Evolutionary conservation across 1,140 invertebrate species (phyloP).

Genomic region (Glossosoma conforme): DNA sequence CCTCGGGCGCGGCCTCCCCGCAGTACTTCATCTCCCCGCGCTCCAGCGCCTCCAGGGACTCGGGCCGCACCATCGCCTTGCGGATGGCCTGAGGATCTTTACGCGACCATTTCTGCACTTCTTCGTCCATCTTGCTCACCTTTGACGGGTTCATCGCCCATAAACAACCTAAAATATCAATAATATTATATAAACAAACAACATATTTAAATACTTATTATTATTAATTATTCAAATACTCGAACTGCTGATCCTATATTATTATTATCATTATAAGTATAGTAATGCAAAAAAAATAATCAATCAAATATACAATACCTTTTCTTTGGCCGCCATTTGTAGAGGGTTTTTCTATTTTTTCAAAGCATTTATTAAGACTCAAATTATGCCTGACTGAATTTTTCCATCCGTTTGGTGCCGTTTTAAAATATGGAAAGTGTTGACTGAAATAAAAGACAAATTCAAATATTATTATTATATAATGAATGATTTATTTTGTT

Average conservation of each 20-base stretch:
- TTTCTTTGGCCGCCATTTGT: conserved; percentile 75
- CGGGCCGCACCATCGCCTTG: conserved; percentile 87
- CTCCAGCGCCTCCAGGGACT: conserved; percentile 74
- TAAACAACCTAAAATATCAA: conserved; percentile 61
- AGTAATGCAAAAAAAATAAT: conserved; percentile 1
- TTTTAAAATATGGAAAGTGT: conserved; percentile 97
- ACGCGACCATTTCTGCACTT: conserved; percentile 92
- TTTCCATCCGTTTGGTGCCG: conserved; percentile 96
- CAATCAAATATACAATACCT: conserved; percentile 38
- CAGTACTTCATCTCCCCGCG: conserved; percentile 80
- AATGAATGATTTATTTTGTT: too few species aligned
- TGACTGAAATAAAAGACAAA: conserved; percentile 63
- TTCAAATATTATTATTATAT: too few species aligned
- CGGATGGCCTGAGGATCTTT: conserved; percentile 85
- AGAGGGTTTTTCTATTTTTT: conserved; percentile 91
- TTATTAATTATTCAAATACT: not conserved
- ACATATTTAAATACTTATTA: not conserved
- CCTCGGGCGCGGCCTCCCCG: conserved; percentile 48
- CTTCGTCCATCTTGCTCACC: conserved; percentile 94
- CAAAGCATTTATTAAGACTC: conserved; percentile 95
- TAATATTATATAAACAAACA: not conserved
- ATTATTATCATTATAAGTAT: not conserved
- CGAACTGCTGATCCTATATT: not conserved
- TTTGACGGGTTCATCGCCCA: conserved; percentile 96
- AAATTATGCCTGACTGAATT: conserved; percentile 95